Base-by-base conservation (phyloP, 1,140 invertebrate species). In the Carposina sasakii region DNA sequence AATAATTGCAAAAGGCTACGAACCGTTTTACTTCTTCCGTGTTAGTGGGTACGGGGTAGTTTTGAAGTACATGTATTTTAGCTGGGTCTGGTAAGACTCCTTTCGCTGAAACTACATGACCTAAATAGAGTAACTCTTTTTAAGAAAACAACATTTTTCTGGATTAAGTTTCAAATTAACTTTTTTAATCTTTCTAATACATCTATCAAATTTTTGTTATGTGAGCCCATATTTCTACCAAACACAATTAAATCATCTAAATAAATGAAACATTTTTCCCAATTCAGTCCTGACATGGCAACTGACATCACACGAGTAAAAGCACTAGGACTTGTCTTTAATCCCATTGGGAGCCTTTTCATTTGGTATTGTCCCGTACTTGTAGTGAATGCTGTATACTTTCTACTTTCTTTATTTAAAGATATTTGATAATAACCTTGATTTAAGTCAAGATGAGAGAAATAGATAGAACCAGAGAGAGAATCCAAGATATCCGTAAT, bases 131-230 rank as follows among this genome's bases (percentile, higher is more conserved):
- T 10, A 36, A 16, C 9, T 36, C 33, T 19, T 36, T 36, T 36
- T 36, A 9, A 36, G 33, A 36, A 36, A 36, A 16, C 19, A 10
- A 16, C 33, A 36, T 19, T 36, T 36, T 9, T 1, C 16, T 13
- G 33, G 33, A 15, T 36, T 36, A 13, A 36, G 16, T 36, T 36
- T 36, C 19, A 36, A 16, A 16, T 36, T 36, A 16, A 19, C 33
- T 36, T 36, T 36, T 16, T 17, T 16, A 13, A 36, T 49, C 53
- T 28, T 28, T 28, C 12, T 28, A 28, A 6, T 28, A 28, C 12
- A 12, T 6, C 6, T 28, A 28, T 28, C 12, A 28, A 28, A 28
- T 28, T 28, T 28, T 28, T 28, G 12, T 28, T 28, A 28, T 5
- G 24, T 28, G n/a, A n/a, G n/a, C n/a, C n/a, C n/a, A n/a, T n/a